Evolutionary conservation across 2,797 vertebrate genomes (phyloP), one percentile per base, ranked within the genome.

Genomic region (Ammospiza maritima): DNA sequence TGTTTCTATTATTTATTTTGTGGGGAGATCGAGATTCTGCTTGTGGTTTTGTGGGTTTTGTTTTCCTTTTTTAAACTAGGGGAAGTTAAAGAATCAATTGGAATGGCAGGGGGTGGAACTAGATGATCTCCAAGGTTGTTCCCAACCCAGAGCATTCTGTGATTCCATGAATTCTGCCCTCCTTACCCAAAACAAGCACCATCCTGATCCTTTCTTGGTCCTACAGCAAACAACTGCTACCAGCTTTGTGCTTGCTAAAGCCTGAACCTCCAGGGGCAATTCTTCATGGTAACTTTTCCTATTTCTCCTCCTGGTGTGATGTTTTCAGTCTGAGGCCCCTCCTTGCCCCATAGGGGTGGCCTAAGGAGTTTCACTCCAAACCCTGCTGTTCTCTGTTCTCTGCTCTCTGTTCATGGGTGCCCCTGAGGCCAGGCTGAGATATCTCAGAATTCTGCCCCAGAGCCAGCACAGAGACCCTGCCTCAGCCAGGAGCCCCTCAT

Each of bases 1-100:
- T 65, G 38, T 2, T 44, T 83, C 82, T 78, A 32, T 65, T 74
- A 54, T 82, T 90, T 81, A n/a, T 93, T 92, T 82, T 58, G n/a
- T 70, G 64, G 34, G 27, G 34, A 82, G 17, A 47, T 3, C 1
- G 8, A 76, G 51, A 36, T 40, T 51, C 70, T 47, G 42, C 34
- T 66, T 36, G 29, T 42, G 72, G 67, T 34, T 93, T 85, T 47
- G 48, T 53, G 66, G 84, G 54, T 5, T 88, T 87, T n/a, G 16
- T 32, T 89, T 88, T 16, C 6, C 20, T 30, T 58, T 61, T 80
- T 88, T 69, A 50, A 92, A 77, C 25, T 6, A 54, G 38, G 23
- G 14, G 11, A 80, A 71, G 6, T 29, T 22, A 29, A 77, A 77
- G 61, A 71, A 47, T 30, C 20, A 80, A 42, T 60, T 50, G 40